Evolutionary conservation across 2,797 vertebrate genomes (phyloP).

Genomic region (Heteromormyrus szaboi): DNA sequence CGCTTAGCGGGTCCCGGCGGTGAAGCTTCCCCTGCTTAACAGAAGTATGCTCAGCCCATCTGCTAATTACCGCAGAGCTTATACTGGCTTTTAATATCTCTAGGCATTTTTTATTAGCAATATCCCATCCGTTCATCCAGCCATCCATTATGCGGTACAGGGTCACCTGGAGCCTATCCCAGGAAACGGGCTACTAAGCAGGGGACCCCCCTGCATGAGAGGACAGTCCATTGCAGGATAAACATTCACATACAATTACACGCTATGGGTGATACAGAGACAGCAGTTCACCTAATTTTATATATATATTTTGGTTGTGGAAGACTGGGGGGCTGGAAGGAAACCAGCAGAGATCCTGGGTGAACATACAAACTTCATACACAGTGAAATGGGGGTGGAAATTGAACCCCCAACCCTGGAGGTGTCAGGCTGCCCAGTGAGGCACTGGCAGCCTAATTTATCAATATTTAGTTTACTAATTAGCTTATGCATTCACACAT

Average conservation of each 20-base stretch:
- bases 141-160: background rate
- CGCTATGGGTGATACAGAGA: background rate
- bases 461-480: conserved; percentile 8
- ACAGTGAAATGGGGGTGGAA: background rate
- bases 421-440: background rate
- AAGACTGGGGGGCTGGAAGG: background rate
- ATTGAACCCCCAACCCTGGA: background rate
- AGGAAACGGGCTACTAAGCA: background rate
- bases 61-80: background rate
- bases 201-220: background rate
- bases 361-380: background rate
- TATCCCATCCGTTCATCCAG: background rate
- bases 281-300: background rate
- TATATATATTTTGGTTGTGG: background rate
- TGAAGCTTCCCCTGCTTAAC: background rate
- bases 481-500: conserved; percentile 8
- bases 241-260: background rate
- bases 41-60: background rate
- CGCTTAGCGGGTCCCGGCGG: background rate
- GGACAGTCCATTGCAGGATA: background rate
- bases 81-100: background rate
- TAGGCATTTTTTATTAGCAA: conserved; percentile 6
- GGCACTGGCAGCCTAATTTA: background rate
- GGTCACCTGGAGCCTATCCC: background rate
- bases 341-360: background rate